Conservation (phyloP, 2,888 invertebrate genomes). For the Aleiodes testaceus region DNA sequence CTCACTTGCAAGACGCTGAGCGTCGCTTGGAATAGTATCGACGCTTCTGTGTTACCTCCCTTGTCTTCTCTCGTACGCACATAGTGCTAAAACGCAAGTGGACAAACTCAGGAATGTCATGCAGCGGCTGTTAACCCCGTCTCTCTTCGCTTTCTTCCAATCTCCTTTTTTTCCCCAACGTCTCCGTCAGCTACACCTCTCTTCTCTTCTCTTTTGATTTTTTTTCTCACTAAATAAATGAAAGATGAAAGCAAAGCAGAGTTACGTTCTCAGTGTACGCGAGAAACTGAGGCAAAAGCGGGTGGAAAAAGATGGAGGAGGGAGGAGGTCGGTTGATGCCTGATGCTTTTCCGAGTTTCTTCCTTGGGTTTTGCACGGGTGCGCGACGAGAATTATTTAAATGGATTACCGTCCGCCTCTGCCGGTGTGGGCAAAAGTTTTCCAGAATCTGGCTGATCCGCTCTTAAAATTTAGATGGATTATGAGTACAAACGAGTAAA, state of each 20-base stretch:
- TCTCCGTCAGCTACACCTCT: no score
- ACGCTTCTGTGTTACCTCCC: slow-evolving; percentile 17
- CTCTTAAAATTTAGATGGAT: slow-evolving; percentile 72
- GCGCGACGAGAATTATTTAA: slow-evolving; percentile 69
- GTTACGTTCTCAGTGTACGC: slow-evolving; percentile 19
- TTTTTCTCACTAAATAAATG: slow-evolving; percentile 12
- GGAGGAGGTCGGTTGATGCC: slow-evolving; percentile 20
- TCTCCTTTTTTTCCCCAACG: background rate
- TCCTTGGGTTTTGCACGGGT: slow-evolving; percentile 34
- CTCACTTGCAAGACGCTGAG: slow-evolving; percentile 16
- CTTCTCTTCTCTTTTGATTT: slow-evolving; percentile 10
- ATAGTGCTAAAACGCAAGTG: background rate
- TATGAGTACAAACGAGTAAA: slow-evolving; percentile 59
- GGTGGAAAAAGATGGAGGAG: background rate
- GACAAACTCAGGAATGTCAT: background rate
- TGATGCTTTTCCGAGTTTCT: slow-evolving; percentile 28
- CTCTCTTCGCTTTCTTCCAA: background rate
- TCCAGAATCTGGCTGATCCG: slow-evolving; percentile 66
- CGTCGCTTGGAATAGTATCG: slow-evolving; percentile 40
- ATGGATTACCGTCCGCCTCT: slow-evolving; percentile 67
- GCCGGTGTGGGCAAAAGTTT: slow-evolving; percentile 59
- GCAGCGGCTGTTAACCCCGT: slow-evolving; percentile 16
- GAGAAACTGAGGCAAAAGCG: slow-evolving; percentile 25
- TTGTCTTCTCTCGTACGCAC: slow-evolving; percentile 13
- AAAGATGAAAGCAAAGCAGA: slow-evolving; percentile 23